Conservation (phyloP, 2,113 vertebrate species). For the Zootoca vivipara region DNA sequence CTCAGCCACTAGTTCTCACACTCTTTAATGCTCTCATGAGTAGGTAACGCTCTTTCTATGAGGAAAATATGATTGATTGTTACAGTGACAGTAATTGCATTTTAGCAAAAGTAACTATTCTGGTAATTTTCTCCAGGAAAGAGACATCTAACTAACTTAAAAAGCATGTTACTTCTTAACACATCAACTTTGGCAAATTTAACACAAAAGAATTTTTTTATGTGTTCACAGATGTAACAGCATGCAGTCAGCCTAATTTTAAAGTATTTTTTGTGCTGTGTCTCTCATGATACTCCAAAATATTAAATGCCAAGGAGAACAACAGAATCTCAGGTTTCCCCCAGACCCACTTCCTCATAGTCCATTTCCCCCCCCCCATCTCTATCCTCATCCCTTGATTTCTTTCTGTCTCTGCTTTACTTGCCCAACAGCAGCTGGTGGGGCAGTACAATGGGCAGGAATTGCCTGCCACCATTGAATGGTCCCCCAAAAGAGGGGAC, state of each 20-base stretch:
- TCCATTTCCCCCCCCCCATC: no score
- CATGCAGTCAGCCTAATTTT: constrained; percentile 64
- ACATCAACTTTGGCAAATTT: constrained; percentile 77
- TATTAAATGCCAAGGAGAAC: constrained; percentile 56
- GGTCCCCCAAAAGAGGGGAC: not conserved
- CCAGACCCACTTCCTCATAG: not conserved
- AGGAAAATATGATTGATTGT: constrained; percentile 81
- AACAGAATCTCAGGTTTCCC: constrained; percentile 19
- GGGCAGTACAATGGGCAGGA: not conserved
- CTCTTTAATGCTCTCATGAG: constrained; percentile 75
- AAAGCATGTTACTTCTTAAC: constrained; percentile 81
- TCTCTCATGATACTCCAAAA: constrained; percentile 54
- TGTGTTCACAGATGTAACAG: constrained; percentile 74
- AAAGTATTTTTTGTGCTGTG: constrained; percentile 51
- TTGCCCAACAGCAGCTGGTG: not conserved
- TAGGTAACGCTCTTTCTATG: constrained; percentile 74
- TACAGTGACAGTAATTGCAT: constrained; percentile 86
- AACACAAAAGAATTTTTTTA: constrained; percentile 67
- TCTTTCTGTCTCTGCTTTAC: no score
- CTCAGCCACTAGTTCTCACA: constrained; percentile 65
- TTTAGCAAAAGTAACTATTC: constrained; percentile 85
- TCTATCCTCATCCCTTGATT: not conserved
- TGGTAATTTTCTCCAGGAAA: constrained; percentile 80
- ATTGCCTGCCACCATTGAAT: not conserved
- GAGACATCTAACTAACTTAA: constrained; percentile 81